phyloP scores from a whole-genome alignment of 2,113 vertebrate genomes.

The Hippocampus zosterae region DNA sequence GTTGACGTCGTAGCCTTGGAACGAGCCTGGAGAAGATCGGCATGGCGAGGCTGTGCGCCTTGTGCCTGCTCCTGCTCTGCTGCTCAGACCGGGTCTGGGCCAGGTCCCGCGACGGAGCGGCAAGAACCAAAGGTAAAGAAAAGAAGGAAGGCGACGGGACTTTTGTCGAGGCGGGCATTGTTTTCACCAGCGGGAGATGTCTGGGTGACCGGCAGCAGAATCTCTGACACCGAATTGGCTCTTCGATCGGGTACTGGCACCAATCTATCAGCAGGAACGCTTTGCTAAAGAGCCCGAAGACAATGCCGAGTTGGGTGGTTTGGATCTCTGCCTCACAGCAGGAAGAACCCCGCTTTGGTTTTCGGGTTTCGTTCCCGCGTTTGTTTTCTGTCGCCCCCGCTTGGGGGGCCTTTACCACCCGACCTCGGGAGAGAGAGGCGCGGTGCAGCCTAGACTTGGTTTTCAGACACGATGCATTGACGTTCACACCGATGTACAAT shows the following conservation, averaged over 20 bases:
- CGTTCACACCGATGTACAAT: too few species aligned
- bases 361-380: neutral
- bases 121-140: slow-evolving; percentile 58
- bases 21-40: slow-evolving; percentile 27
- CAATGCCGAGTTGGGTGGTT: neutral
- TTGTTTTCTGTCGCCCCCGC: neutral
- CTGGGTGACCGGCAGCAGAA: too few species aligned
- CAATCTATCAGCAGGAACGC: neutral
- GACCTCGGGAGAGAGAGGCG: too few species aligned
- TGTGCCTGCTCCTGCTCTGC: slow-evolving; percentile 57
- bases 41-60: slow-evolving; percentile 53
- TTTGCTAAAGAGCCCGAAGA: neutral
- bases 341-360: neutral
- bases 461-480: too few species aligned
- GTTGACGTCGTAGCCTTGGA: slow-evolving; percentile 2
- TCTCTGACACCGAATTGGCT: neutral
- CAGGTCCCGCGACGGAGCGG: slow-evolving; percentile 29
- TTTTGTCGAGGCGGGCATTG: too few species aligned
- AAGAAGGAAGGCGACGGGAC: neutral
- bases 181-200: too few species aligned
- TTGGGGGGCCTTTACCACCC: neutral
- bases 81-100: slow-evolving; percentile 31
- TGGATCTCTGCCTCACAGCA: neutral
- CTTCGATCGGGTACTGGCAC: neutral
- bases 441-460: neutral